Conservation (phyloP, 2,113 vertebrate species). For the Seriola dumerili region DNA sequence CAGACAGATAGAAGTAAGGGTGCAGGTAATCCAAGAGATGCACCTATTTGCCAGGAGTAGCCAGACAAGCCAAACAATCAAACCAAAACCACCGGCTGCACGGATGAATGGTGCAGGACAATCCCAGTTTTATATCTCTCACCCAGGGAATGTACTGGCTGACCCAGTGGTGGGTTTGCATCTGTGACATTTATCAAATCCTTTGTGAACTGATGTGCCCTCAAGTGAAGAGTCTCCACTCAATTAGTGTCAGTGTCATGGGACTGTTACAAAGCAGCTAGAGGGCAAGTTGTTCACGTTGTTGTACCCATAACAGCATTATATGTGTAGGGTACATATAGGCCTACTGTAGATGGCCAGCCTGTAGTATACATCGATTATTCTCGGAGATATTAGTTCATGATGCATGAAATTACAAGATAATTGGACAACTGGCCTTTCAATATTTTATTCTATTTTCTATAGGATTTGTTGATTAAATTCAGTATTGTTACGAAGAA, state of each 20-base stretch:
- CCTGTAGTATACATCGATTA: neutral
- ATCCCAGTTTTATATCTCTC: constrained; percentile 20
- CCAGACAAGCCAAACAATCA: constrained; percentile 30
- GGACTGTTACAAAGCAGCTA: neutral
- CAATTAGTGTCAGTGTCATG: neutral
- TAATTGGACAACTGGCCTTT: neutral
- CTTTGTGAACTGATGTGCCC: constrained; percentile 12
- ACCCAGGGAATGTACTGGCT: neutral
- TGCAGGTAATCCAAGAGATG: constrained; percentile 39
- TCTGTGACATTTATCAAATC: constrained; percentile 39
- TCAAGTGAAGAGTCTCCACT: neutral
- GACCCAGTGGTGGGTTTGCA: neutral
- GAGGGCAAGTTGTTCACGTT: neutral
- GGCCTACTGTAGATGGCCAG: neutral
- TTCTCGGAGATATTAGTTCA: neutral
- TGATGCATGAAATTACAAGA: neutral
- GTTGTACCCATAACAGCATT: neutral
- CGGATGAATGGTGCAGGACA: constrained; percentile 1
- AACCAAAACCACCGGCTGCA: neutral
- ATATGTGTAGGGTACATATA: neutral
- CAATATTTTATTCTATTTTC: neutral
- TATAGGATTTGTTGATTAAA: neutral
- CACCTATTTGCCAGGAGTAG: constrained; percentile 29
- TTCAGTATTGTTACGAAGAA: too few species aligned
- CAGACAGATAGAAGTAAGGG: neutral